phyloP scores from a whole-genome alignment of 2,113 vertebrate species.

The Lates calcarifer region DNA sequence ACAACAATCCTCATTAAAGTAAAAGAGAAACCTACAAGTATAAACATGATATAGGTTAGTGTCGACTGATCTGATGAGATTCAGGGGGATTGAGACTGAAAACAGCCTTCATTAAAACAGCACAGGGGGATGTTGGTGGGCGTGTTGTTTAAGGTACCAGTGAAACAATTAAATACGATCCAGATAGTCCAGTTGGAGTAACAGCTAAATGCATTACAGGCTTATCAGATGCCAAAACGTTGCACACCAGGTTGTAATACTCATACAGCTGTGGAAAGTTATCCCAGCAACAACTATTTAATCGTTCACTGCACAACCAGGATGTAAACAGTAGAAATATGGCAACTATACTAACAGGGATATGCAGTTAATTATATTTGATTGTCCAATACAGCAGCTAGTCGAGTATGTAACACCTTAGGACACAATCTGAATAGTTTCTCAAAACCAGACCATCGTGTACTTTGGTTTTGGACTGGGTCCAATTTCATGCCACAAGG shows the following conservation, averaged over 20 bases:
- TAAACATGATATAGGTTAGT: background rate
- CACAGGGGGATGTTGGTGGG: background rate
- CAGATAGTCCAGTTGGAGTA: background rate
- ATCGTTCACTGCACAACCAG: background rate
- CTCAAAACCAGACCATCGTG: background rate
- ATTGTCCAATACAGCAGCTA: background rate
- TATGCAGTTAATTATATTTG: background rate
- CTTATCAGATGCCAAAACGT: background rate
- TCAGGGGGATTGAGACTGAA: background rate
- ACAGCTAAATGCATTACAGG: conserved; percentile 1
- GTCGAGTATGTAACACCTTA: background rate
- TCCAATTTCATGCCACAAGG: too few species aligned
- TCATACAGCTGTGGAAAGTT: background rate
- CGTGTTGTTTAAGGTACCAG: background rate
- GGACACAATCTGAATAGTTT: background rate
- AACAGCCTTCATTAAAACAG: background rate
- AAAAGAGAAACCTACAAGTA: background rate
- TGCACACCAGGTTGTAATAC: background rate
- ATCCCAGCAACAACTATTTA: background rate
- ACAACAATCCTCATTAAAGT: background rate
- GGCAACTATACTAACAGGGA: background rate
- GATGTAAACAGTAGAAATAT: background rate
- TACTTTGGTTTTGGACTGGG: too few species aligned
- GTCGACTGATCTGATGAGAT: background rate
- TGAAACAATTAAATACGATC: background rate